Base-by-base conservation (phyloP, 2,888 invertebrate species). In the Caenorhabditis becei region DNA sequence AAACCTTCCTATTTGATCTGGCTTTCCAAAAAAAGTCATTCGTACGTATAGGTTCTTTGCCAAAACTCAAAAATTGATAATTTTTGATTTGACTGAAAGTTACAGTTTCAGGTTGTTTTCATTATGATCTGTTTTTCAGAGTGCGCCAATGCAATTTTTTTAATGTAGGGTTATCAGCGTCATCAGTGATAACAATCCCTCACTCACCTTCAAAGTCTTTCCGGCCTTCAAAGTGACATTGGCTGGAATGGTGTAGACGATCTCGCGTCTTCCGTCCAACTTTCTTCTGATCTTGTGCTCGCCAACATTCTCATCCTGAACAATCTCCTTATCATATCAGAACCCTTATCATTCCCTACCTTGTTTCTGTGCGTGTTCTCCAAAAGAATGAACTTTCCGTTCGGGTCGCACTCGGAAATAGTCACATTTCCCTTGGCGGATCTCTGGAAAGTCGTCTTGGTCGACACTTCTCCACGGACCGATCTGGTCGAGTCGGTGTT, bases 401-500 rank as follows among this genome's bases (percentile, higher is more conserved):
- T 92, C n/a, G 92, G 92, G 80, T 91, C 89, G 65, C 92, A 92
- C 85, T 93, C 93, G 47, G 91, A 82, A 79, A 93, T 92, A 62
- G 91, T 90, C 51, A 92, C 89, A 44, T 92, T 92, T 56, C 93
- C 93, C 80, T 87, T 87, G 62, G 93, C 92, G 37, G 92, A 92
- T 72, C 93, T 90, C 88, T 93, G 93, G 91, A 92, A 93, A 11
- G 93, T 93, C 1, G 93, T 93, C 88, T 92, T 93, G 56, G 93
- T 92, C 16, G 86, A 56, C 91, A 92, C 87, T 77, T 90, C 90
- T 62, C 91, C 91, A 20, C 90, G 83, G n/a, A 91, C 91, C 66
- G 88, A 88, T 37, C 91, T 85, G 37, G 89, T 89, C 69, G 89
- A 89, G 69, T 91, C 91, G 59, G 91, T 91, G 80, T 89, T 89